phyloP scores from a whole-genome alignment of 53 echinoderm and acorn worm species.

The Paracentrotus lividus region DNA sequence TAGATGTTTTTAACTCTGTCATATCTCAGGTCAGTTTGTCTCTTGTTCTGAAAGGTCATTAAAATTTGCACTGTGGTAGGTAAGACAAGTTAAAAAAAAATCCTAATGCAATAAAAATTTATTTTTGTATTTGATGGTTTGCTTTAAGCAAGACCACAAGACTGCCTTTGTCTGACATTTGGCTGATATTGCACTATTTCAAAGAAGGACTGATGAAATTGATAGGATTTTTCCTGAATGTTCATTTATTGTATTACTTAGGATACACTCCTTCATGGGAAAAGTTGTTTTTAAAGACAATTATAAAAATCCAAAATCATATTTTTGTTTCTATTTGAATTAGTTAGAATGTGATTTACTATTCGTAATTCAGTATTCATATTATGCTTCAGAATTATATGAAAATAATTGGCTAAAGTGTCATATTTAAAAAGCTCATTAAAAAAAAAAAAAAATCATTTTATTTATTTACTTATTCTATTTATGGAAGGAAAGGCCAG shows the following conservation, averaged over 20 bases:
- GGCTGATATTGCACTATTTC: not conserved
- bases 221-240: no score
- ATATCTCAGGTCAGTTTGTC: slow-evolving; percentile 56
- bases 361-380: not conserved
- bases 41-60: slow-evolving; percentile 39
- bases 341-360: no score
- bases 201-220: no score
- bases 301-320: no score
- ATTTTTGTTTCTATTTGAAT: no score
- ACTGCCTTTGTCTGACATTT: not conserved
- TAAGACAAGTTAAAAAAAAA: not conserved
- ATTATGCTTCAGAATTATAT: not conserved
- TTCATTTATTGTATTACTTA: no score
- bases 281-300: no score
- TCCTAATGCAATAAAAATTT: slow-evolving; percentile 21
- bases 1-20: slow-evolving; percentile 65
- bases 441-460: no score
- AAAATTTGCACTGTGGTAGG: slow-evolving; percentile 43
- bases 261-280: no score
- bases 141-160: not conserved
- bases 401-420: not conserved
- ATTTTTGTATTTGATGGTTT: not conserved
- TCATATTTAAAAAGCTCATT: no score
- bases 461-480: no score
- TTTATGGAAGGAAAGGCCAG: not conserved